Evolutionary conservation across 2,888 invertebrate genomes (phyloP), one percentile per base, ranked within the genome.

Genomic region (Creontiades dilutus): DNA sequence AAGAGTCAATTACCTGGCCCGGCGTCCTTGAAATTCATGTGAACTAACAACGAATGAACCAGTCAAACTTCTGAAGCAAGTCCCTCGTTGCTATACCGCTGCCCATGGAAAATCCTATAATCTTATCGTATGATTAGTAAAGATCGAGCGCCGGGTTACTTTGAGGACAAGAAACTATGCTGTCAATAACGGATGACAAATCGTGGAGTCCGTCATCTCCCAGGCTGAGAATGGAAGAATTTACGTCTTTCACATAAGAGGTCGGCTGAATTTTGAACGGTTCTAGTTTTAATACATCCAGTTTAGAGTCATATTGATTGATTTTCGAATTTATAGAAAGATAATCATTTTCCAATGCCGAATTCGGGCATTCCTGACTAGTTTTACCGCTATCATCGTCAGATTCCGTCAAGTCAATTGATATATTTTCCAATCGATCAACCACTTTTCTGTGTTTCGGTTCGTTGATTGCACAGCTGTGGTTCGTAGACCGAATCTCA

Each of bases 111-210:
- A 4, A 55, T 55, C 13, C 4, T 9, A n/a, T n/a, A n/a, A n/a
- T n/a, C n/a, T n/a, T n/a, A n/a, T n/a, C n/a, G n/a, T n/a, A 57
- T n/a, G 23, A 23, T 7, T 23, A 13, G 19, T 23, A 68, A 9
- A 68, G 68, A 23, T 68, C 68, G 11, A 68, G 68, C 13, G 91
- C 91, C 13, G 90, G 91, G 47, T 91, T 91, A 23, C 90, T 89
- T 16, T 82, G 48, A 28, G 91, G 89, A 14, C 90, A 87, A 16
- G 90, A 76, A 13, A 91, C 86, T 28, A 91, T 89, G 37, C 78
- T 84, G 3, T 84, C 57, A 23, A 91, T 89, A 12, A 90, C 90
- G 14, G 82, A 61, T 28, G 91, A 91, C 19, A 91, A 57, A 76
- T 91, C 89, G 13, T 89, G 75, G 46, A 75, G 19, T 7, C 28